Base-by-base conservation (phyloP, 2,797 vertebrate genomes). In the Molossus molossus region DNA sequence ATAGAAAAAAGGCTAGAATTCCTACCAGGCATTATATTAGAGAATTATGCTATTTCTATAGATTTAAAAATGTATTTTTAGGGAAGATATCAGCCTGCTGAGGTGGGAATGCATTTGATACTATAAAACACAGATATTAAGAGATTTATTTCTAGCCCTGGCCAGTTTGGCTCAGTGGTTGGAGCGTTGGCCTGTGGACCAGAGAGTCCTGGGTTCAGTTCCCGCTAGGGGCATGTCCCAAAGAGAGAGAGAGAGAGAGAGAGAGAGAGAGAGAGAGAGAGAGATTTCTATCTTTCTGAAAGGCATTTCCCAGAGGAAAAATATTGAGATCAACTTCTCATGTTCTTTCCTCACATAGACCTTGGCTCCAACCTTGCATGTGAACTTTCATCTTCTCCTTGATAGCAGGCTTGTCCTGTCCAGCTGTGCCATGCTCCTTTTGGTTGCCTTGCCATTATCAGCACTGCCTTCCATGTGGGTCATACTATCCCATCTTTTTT, bases 31-130 rank as follows among this genome's bases (percentile, higher is more conserved):
- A 60, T 94, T 85, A 65, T 69, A 86, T 83, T 91, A 80, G 29
- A 96, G 65, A 86, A 96, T 76, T 91, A 60, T 23, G 58, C 48
- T 33, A 3, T 94, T 92, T 92, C 27, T 82, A 83, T 18, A 81
- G 87, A 94, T 95, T 67, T 76, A 73, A 45, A 83, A 92, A 92
- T 23, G 87, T 18, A 23, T 85, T 83, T 96, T 87, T 79, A 79
- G 37, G 15, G 55, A 70, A 82, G 25, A 58, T 91, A 90, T 92
- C 82, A 77, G 85, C 55, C 87, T 95, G 64, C 69, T 96, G 70
- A 90, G 86, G 25, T 76, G 81, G 55, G n/a, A 72, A 92, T 92
- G 33, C 53, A 13, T 87, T 79, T 95, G 84, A 81, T 86, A 53
- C 29, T 90, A 72, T 20, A 72, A 87, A 65, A 65, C 17, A 57